These are phyloP conservation scores for Teleopsis dalmanni DNA, from an alignment of 1,140 invertebrate genomes.

Conservation along the genomic window DNA sequence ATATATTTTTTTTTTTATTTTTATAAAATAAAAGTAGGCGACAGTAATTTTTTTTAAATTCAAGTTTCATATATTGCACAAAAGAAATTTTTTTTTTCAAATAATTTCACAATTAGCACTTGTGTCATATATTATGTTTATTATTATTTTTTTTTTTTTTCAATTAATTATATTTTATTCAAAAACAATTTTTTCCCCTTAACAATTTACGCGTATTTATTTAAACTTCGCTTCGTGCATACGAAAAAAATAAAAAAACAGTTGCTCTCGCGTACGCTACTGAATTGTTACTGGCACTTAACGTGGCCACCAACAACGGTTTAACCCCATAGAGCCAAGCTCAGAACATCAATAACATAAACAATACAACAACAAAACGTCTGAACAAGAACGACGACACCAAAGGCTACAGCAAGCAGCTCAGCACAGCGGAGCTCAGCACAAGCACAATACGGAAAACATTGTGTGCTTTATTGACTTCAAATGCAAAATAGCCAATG, in stretches of 20 bases:
- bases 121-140: not conserved
- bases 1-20: not conserved
- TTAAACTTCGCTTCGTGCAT: not conserved
- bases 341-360: not conserved
- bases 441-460: no score
- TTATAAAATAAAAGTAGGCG: not conserved
- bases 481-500: no score
- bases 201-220: not conserved
- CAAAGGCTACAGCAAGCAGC: not conserved
- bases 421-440: not conserved
- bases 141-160: slow-evolving; percentile 1
- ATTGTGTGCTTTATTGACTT: no score
- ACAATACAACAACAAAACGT: not conserved
- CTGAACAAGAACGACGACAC: not conserved
- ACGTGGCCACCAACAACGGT: slow-evolving; percentile 28
- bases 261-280: slow-evolving; percentile 29
- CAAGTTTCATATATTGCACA: not conserved
- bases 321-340: slow-evolving; percentile 19
- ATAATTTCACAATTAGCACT: not conserved
- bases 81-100: not conserved
- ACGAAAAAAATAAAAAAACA: slow-evolving; percentile 6
- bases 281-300: slow-evolving; percentile 39
- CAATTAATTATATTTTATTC: no score
- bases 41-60: not conserved
- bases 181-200: no score